These are phyloP conservation scores for Piprites chloris DNA, from an alignment of 2,113 vertebrate species.

Conservation along the genomic window DNA sequence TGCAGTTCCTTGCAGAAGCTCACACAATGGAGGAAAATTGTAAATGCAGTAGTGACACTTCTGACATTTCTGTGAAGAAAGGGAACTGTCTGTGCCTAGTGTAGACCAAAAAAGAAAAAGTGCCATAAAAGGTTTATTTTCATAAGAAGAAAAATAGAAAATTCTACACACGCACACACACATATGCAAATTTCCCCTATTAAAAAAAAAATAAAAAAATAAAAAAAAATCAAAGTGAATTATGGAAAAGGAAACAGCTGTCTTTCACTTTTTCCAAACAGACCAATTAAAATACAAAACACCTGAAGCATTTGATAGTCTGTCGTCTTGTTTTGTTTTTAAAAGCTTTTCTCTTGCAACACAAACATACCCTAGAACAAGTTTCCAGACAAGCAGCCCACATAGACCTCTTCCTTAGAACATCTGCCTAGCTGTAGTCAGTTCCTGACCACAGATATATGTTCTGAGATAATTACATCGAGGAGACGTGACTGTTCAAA, in stretches of 20 bases:
- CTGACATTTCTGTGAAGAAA: background rate
- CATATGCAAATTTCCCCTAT: background rate
- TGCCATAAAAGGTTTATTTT: background rate
- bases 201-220: background rate
- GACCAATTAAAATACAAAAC: background rate
- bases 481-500: background rate
- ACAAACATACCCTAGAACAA: background rate
- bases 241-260: background rate
- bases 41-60: background rate
- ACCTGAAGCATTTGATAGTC: background rate
- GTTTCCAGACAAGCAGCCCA: background rate
- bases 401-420: background rate
- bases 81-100: background rate
- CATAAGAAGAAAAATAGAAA: background rate
- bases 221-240: background rate
- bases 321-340: background rate
- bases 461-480: background rate
- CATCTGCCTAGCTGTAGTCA: background rate
- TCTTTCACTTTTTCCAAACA: background rate
- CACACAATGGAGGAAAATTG: background rate
- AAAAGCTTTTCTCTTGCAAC: background rate
- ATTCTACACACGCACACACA: accelerated
- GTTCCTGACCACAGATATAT: background rate
- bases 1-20: background rate
- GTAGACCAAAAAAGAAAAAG: background rate